Conservation (phyloP, 2,113 vertebrate species). For the Acanthisitta chloris region DNA sequence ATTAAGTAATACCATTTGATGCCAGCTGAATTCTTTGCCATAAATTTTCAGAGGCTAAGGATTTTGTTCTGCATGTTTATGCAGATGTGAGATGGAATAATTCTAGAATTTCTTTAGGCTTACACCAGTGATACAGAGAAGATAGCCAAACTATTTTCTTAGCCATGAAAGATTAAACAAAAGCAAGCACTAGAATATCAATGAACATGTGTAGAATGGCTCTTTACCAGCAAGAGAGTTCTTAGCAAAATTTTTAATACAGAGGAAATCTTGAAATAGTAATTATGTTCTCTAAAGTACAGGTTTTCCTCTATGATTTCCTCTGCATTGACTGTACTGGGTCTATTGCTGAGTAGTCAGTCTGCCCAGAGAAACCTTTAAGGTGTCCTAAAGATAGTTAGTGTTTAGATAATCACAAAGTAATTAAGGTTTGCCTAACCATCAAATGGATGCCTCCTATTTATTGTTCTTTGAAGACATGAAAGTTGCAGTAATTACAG, state of each 20-base stretch:
- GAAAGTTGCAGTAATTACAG: neutral
- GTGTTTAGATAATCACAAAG: neutral
- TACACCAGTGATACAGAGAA: neutral
- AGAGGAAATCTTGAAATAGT: neutral
- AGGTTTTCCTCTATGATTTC: neutral
- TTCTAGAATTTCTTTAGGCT: neutral
- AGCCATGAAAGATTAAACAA: neutral
- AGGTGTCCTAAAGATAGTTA: neutral
- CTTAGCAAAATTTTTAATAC: neutral
- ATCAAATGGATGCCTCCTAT: neutral
- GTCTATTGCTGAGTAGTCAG: neutral
- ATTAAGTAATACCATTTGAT: neutral
- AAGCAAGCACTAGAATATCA: neutral
- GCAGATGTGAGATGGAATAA: neutral
- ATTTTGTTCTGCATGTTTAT: neutral
- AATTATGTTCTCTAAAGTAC: neutral
- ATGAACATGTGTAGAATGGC: neutral
- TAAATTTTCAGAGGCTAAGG: neutral
- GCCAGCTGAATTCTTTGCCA: neutral
- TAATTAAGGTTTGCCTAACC: neutral
- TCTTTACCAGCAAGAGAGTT: neutral
- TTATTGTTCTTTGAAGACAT: neutral
- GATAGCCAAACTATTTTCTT: neutral
- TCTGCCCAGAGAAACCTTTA: neutral
- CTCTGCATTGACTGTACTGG: neutral